Evolutionary conservation across 2,888 invertebrate genomes (phyloP), one percentile per base, ranked within the genome.

Genomic region (Nebria salina): DNA sequence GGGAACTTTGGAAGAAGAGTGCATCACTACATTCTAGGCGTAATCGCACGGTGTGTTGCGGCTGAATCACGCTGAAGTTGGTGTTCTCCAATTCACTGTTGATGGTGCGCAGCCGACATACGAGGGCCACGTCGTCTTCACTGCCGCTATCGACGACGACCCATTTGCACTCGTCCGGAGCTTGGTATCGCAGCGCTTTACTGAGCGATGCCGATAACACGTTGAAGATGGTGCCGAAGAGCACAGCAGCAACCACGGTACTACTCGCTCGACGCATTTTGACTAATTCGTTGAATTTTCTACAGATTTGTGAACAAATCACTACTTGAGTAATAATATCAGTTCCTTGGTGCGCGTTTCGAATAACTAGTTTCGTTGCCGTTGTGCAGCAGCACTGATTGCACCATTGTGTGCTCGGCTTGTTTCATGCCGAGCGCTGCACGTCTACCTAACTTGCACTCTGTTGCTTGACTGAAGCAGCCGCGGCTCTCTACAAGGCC

Each of bases 101-200:
- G 89, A 95, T 95, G 86, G 95, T 95, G 85, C 94, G 91, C 83
- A 95, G 89, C 84, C 93, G 91, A 87, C 95, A 95, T 85, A 94
- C 93, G 83, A 95, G 90, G 34, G 94, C 94, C 75, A 95, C 94
- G 85, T 91, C 91, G 86, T 91, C 91, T 84, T 92, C 92, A 86
- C 91, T 91, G 85, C 92, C 93, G 85, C 92, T 91, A 86, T 92
- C 91, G 86, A 93, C 93, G 83, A 93, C 92, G 85, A 94, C 92
- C 95, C 95, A 95, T 86, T 94, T 93, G 90, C 95, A 95, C 89
- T 95, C 95, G 89, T 95, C 95, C 84, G 95, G 95, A 85, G 95
- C 94, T 87, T 95, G 94, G 89, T 95, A 95, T 83, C 94, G 92
- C 68, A 89, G 85, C 84, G 92, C 91, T 86, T 92, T 92, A 87